Percentiles rank a stretch among this genome's conserved stretches.
phyloP scores from a whole-genome alignment of 2,113 vertebrate genomes.

The Elachura formosa region DNA sequence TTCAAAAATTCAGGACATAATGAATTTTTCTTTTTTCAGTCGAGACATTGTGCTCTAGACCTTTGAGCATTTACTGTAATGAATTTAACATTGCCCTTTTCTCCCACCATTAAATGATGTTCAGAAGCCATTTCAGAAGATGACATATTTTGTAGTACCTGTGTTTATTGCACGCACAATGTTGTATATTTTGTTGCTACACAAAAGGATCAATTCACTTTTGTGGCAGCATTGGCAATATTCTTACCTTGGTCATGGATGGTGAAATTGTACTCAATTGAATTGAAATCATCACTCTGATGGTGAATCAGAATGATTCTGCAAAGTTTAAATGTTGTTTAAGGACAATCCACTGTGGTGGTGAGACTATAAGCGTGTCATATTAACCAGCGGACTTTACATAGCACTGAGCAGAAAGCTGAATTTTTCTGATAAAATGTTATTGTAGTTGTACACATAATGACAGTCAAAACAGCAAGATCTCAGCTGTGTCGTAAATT shows the following conservation, averaged over 20 bases:
- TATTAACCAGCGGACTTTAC: neutral
- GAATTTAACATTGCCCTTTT: neutral
- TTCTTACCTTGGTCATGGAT: neutral
- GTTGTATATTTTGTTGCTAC: neutral
- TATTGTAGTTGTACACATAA: neutral
- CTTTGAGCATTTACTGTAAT: neutral
- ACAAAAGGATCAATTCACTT: neutral
- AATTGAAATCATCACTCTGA: too few relatives aligned
- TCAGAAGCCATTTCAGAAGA: conserved; percentile 24
- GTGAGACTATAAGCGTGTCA: rapidly evolving
- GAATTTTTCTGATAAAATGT: neutral
- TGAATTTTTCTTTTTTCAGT: neutral
- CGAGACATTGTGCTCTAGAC: neutral
- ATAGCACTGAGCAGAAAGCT: neutral
- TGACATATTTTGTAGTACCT: neutral
- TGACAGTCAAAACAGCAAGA: neutral
- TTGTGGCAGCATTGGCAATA: neutral
- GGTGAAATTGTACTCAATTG: neutral
- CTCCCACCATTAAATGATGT: neutral
- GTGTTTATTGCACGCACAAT: neutral
- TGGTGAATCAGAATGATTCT: too few relatives aligned
- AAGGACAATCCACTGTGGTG: neutral
- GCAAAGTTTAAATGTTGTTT: neutral
- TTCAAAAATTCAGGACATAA: neutral
- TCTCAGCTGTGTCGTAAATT: neutral